phyloP scores from a whole-genome alignment of 2,113 vertebrate genomes.

The Speoplatyrhinus poulsoni region DNA sequence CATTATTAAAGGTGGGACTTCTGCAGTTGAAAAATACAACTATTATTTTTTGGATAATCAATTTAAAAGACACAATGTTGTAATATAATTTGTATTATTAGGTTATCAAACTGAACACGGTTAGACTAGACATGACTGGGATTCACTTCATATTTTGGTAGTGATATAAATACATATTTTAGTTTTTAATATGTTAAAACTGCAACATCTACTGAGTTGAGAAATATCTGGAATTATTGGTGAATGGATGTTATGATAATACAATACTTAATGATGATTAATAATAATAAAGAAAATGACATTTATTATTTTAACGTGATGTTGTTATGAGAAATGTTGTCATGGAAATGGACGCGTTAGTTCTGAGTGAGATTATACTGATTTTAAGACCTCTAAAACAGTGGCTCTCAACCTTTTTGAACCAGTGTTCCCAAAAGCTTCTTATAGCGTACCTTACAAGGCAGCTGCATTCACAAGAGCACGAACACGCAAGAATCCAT shows the following conservation, averaged over 20 bases:
- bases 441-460: too few species aligned
- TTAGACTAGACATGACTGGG: neutral
- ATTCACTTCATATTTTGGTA: neutral
- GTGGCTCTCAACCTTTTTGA: too few species aligned
- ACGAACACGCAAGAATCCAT: too few species aligned
- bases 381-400: neutral
- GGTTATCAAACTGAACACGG: neutral
- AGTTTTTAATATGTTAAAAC: neutral
- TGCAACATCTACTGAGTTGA: too few species aligned
- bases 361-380: neutral
- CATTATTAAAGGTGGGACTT: slow-evolving; percentile 38
- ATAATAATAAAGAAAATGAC: too few species aligned
- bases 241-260: neutral
- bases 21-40: neutral
- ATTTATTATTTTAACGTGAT: neutral
- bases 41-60: too few species aligned
- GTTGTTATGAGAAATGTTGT: neutral
- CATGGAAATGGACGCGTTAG: neutral
- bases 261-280: neutral
- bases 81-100: neutral
- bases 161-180: neutral
- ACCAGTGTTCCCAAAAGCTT: too few species aligned
- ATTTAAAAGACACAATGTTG: neutral
- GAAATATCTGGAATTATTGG: too few species aligned
- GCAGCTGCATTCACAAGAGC: too few species aligned